Evolutionary conservation across 2,797 vertebrate species (phyloP), one percentile per base, ranked within the genome.

Genomic region (Dromococcyx pavoninus): DNA sequence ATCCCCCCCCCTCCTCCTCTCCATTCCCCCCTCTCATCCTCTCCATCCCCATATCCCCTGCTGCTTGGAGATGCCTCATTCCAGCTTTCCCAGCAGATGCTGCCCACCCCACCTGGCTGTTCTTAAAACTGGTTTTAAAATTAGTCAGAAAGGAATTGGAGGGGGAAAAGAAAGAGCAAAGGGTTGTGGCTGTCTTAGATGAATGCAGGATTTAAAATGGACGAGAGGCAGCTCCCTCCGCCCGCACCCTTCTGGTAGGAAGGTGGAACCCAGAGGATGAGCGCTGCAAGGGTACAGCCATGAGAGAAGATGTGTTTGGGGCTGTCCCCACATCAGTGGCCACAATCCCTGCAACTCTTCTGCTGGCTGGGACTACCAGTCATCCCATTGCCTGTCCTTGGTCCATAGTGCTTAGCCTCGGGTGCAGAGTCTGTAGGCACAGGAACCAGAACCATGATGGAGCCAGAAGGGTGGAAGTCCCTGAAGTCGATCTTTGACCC

Each of bases 221-320:
- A 17, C 33, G 16, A 44, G 1, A 7, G 28, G 84, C 65, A 88
- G 69, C 50, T 82, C 54, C 37, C 15, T 33, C 43, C 70, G 74
- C 64, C 58, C 11, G 0, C 21, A 4, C 2, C 0, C 8, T 43
- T 27, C 23, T 0, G 1, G 18, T 41, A 54, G 1, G 5, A 56
- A 58, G 66, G 54, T 27, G 58, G 58, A 30, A 57, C 23, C 39
- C 0, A 0, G 5, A 46, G 75, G 32, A n/a, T 0, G 1, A 10
- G 50, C 0, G 7, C 48, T 51, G 60, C 8, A 7, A 35, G 56
- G 77, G 37, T 24, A 46, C 46, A 17, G 56, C 51, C 3, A 0
- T 3, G 57, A 3, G 35, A 86, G 37, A 35, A 77, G 43, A n/a
- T 50, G 17, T 21, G 0, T 46, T 18, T 11, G 51, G 74, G 50